phyloP scores from a whole-genome alignment of 1,140 invertebrate species.

The Megalonaias nervosa region DNA sequence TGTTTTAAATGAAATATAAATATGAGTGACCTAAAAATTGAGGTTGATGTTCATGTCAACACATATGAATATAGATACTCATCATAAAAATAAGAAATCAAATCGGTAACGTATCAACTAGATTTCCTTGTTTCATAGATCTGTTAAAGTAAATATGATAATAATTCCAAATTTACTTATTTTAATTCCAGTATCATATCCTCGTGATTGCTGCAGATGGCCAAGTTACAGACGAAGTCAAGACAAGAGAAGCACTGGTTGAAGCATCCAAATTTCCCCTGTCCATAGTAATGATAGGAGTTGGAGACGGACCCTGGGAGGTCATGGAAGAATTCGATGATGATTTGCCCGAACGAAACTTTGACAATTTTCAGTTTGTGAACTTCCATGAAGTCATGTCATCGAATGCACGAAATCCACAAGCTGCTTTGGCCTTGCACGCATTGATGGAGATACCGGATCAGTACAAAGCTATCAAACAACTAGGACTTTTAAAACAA shows the following conservation, averaged over 20 bases:
- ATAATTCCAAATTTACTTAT: too few relatives aligned
- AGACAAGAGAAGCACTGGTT: slow-evolving; percentile 71
- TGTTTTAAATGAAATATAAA: too few relatives aligned
- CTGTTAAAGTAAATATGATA: too few relatives aligned
- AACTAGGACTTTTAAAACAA: slow-evolving; percentile 36
- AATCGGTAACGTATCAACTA: too few relatives aligned
- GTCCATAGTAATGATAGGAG: slow-evolving; percentile 70
- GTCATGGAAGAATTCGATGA: slow-evolving; percentile 73
- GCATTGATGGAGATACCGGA: slow-evolving; percentile 73
- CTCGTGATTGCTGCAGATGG: slow-evolving; percentile 72
- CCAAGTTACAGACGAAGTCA: slow-evolving; percentile 69
- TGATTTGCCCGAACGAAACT: slow-evolving; percentile 69
- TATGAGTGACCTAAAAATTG: too few relatives aligned
- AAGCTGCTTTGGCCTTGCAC: slow-evolving; percentile 69
- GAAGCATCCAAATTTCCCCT: slow-evolving; percentile 72
- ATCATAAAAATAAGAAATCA: too few relatives aligned
- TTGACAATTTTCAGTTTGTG: slow-evolving; percentile 75
- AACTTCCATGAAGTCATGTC: slow-evolving; percentile 66
- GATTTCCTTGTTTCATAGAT: too few relatives aligned
- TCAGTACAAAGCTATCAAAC: slow-evolving; percentile 70
- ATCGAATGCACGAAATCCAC: slow-evolving; percentile 60
- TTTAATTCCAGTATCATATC: slow-evolving; percentile 68
- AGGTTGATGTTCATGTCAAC: too few relatives aligned
- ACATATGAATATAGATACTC: too few relatives aligned
- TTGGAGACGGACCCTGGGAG: slow-evolving; percentile 68